These are phyloP conservation scores for Thymelicus sylvestris DNA, from an alignment of 2,888 invertebrate species.

Conservation along the genomic window DNA sequence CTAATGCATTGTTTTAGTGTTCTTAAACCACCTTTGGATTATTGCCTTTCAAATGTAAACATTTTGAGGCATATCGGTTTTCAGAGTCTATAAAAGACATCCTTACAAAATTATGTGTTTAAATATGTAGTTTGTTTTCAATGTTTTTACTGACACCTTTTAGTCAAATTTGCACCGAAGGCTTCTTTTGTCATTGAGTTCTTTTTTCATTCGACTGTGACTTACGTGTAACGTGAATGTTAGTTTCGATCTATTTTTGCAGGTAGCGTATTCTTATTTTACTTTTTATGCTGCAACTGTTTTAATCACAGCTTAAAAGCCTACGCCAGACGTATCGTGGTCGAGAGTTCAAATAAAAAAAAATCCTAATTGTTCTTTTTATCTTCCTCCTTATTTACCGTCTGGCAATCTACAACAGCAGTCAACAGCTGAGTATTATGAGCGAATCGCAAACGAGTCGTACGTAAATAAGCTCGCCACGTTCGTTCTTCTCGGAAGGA, in stretches of 20 bases:
- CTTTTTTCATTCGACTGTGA: slow-evolving; percentile 11
- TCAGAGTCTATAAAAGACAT: too few relatives aligned
- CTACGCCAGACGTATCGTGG: not conserved
- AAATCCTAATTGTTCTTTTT: slow-evolving; percentile 20
- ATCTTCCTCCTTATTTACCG: slow-evolving; percentile 29
- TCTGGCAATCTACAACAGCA: slow-evolving; percentile 26
- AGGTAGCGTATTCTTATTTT: not conserved
- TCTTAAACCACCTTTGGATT: too few relatives aligned
- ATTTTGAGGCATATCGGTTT: too few relatives aligned
- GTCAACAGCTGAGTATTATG: slow-evolving; percentile 23
- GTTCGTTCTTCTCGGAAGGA: slow-evolving; percentile 11
- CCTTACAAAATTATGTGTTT: not conserved
- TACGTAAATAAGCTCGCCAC: slow-evolving; percentile 30
- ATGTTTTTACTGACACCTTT: not conserved
- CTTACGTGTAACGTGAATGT: slow-evolving; percentile 8
- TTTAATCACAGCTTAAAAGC: slow-evolving; percentile 1
- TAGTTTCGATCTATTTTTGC: slow-evolving; percentile 22
- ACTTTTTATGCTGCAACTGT: not conserved
- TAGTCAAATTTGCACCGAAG: slow-evolving; percentile 15
- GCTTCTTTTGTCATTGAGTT: too few relatives aligned
- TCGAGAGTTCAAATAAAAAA: slow-evolving; percentile 14
- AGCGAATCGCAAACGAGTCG: slow-evolving; percentile 27
- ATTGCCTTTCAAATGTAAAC: too few relatives aligned
- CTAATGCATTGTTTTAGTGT: too few relatives aligned
- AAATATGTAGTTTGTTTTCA: not conserved